Base-by-base conservation (phyloP, 2,888 invertebrate genomes). In the Gastracanthus pulcherrimus region DNA sequence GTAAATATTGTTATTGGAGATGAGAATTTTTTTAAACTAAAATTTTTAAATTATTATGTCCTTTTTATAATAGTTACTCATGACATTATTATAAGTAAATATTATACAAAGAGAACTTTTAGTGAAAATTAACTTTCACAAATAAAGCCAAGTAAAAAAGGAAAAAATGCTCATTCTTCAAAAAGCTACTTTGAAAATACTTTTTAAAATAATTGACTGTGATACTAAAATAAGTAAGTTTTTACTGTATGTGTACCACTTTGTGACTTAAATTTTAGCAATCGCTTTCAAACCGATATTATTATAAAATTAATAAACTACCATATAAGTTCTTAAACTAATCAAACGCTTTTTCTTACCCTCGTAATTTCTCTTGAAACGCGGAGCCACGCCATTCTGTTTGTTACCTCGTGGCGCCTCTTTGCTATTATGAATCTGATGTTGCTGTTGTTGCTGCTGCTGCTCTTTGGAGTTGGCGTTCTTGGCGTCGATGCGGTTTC, bases 291-390 rank as follows among this genome's bases (percentile, higher is more conserved):
- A 4, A 64, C 19, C 9, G 62, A n/a, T 62, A 29, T 62, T 48
- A 26, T 5, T 3, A 71, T 26, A 76, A n/a, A 31, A 26, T 7
- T 70, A 81, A 77, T 77, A 81, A 77, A 81, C 19, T 75, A 38
- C 58, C 41, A 26, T 19, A 48, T 48, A 67, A n/a, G 60, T 76
- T 76, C n/a, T 76, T 3, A 70, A 75, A 75, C 1, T 19, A 66
- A 23, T 45, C n/a, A 7, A 13, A 60, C n/a, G n/a, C 26, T 45
- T 67, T 70, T 69, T 60, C 85, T 74, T 85, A 88, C 88, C 86
- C 13, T 87, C 87, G 19, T 81, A 81, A 80, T 84, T 87, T 80
- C 84, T 88, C 45, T 87, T 88, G 76, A 87, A 89, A 72, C 89
- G 83, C 4, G 88, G 86, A 45, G 87, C 87, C 45, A 86, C 41